phyloP scores from a whole-genome alignment of 2,113 vertebrate genomes.

The Cheilinus undulatus region DNA sequence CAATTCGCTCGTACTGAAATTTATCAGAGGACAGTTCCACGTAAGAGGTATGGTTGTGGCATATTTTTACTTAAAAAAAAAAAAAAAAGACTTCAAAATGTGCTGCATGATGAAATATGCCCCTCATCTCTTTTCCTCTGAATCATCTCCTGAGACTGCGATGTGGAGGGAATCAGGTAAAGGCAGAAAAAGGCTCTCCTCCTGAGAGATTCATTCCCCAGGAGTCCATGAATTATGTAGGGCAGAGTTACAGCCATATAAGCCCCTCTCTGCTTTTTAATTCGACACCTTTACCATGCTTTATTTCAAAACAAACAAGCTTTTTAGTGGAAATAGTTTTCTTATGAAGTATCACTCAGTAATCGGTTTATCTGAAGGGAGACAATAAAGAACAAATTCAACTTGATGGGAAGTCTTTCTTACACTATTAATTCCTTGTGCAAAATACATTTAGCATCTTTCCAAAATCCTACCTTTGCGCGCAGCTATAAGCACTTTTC shows the following conservation, averaged over 20 bases:
- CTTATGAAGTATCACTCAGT: neutral
- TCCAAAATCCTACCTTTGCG: slow-evolving; percentile 54
- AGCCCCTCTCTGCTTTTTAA: slow-evolving; percentile 50
- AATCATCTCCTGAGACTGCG: slow-evolving; percentile 63
- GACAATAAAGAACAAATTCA: slow-evolving; percentile 2
- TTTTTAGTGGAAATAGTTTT: neutral
- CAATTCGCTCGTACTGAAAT: neutral
- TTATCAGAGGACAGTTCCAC: slow-evolving; percentile 18
- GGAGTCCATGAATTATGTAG: slow-evolving; percentile 76
- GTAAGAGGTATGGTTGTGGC: slow-evolving; percentile 5
- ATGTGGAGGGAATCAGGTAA: slow-evolving; percentile 63
- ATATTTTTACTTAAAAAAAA: slow-evolving; percentile 35
- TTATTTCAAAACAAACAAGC: slow-evolving; percentile 11
- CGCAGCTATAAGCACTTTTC: slow-evolving; percentile 77
- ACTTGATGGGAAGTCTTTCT: slow-evolving; percentile 18
- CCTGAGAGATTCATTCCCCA: slow-evolving; percentile 63
- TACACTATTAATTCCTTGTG: slow-evolving; percentile 42
- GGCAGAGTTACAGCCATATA: slow-evolving; percentile 56
- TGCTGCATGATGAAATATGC: slow-evolving; percentile 45
- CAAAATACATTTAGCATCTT: slow-evolving; percentile 51
- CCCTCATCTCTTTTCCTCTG: slow-evolving; percentile 10
- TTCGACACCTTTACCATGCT: slow-evolving; percentile 6
- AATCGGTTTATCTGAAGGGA: slow-evolving; percentile 11
- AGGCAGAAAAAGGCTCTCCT: slow-evolving; percentile 49
- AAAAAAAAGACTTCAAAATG: slow-evolving; percentile 40